phyloP scores from a whole-genome alignment of 2,113 vertebrate genomes.

The Empidonax traillii region DNA sequence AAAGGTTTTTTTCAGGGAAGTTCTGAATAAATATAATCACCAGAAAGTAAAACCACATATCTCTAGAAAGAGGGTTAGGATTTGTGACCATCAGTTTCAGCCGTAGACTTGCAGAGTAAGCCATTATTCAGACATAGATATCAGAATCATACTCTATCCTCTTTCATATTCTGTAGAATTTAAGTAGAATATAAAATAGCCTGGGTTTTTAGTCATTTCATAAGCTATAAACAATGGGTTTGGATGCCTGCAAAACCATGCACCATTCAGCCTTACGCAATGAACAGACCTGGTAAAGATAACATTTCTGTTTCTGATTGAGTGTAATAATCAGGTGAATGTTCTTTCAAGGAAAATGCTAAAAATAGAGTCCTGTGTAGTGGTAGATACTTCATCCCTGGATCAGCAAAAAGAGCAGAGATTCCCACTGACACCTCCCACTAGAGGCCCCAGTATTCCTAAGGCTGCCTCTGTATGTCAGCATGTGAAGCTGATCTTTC shows the following conservation, averaged over 20 bases:
- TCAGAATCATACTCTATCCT: background rate
- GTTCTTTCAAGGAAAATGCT: background rate
- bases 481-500: slow-evolving; percentile 71
- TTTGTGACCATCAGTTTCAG: background rate
- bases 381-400: slow-evolving; percentile 14
- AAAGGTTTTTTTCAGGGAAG: background rate
- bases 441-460: slow-evolving; percentile 46
- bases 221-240: background rate
- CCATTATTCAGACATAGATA: background rate
- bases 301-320: slow-evolving; percentile 27
- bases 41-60: background rate
- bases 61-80: background rate
- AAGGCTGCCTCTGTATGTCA: slow-evolving; percentile 64
- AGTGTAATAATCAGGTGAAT: slow-evolving; percentile 4
- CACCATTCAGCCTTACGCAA: background rate
- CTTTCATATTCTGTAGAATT: background rate
- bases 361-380: background rate
- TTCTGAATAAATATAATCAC: background rate
- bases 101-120: background rate
- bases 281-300: slow-evolving; percentile 17
- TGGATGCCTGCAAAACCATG: slow-evolving; percentile 18
- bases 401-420: slow-evolving; percentile 48
- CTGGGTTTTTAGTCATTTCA: background rate
- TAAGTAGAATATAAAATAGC: background rate
- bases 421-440: slow-evolving; percentile 45